Evolutionary conservation across 2,888 invertebrate species (phyloP), one percentile per base, ranked within the genome.

Genomic region (Ashinkailepas kermadecensis): DNA sequence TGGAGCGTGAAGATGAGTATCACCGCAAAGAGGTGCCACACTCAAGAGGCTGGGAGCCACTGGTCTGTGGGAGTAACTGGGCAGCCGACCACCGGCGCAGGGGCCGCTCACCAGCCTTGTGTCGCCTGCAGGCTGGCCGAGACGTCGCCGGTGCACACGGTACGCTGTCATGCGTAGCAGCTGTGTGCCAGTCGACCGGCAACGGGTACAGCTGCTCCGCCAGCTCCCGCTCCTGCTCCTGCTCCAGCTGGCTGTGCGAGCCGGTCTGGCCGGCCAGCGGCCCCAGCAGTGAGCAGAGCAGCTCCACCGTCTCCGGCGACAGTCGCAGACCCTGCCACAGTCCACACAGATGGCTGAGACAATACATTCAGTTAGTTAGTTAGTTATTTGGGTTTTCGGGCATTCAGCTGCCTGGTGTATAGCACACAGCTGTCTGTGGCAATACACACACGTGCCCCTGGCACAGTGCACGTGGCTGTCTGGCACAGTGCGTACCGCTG

Each of bases 231-330:
- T 74, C 74, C 54, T 74, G 23, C 18, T n/a, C 23, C 65, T 23
- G 65, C 65, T 21, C 23, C 74, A 54, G 74, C 21, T 15, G 54
- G 39, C 39, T 39, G 39, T 39, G 39, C 39, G 39, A 39, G 39
- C 39, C 39, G 18, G 74, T 15, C 39, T 74, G 74, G 74, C 13
- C 54, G 74, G 18, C 74, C 54, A 74, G 39, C 15, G 74, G 74
- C 6, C 15, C 74, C 74, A 74, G 39, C 74, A 74, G 74, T 0
- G 74, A 74, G 74, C 74, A 74, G 54, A 74, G 6, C 54, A 74
- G 74, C 74, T 74, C 74, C 74, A 74, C 74, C 39, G 74, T 74
- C 54, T 74, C 74, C 54, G 74, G 74, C 39, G 74, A 74, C 2
- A 74, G 25, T 4, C 21, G 39, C 15, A 54, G 7, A 7, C 15